phyloP scores from a whole-genome alignment of 2,797 vertebrate genomes.

The Sebastes kiyomatsui region DNA sequence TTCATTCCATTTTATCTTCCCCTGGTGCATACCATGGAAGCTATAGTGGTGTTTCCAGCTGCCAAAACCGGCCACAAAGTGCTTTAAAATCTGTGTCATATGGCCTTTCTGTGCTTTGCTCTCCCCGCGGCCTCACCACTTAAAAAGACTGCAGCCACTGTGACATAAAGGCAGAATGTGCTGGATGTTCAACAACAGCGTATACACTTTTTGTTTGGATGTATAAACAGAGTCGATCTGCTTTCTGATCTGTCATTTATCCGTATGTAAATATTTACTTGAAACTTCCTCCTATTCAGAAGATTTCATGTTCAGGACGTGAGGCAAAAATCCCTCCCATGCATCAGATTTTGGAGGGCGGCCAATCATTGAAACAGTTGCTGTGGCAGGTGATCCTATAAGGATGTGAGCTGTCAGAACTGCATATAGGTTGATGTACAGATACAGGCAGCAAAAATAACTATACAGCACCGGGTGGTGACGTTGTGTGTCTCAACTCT shows the following conservation, averaged over 20 bases:
- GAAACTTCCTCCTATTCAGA: slow-evolving; percentile 62
- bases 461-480: background rate
- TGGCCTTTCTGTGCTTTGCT: slow-evolving; percentile 48
- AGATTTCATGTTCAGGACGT: slow-evolving; percentile 32
- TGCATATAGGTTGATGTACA: background rate
- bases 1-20: slow-evolving; percentile 54
- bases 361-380: slow-evolving; percentile 40
- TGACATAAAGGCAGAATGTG: slow-evolving; percentile 19
- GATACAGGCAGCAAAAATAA: slow-evolving; percentile 24
- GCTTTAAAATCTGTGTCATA: slow-evolving; percentile 73
- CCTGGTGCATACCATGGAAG: slow-evolving; percentile 46
- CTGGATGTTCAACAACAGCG: slow-evolving; percentile 19
- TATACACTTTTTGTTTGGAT: slow-evolving; percentile 15
- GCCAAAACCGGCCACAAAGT: slow-evolving; percentile 68
- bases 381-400: slow-evolving; percentile 36
- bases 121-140: slow-evolving; percentile 35
- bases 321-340: slow-evolving; percentile 12
- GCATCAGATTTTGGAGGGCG: slow-evolving; percentile 20
- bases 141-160: slow-evolving; percentile 26
- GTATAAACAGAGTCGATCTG: slow-evolving; percentile 23
- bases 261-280: slow-evolving; percentile 60
- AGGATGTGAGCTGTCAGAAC: slow-evolving; percentile 17
- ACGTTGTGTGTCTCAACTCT: background rate
- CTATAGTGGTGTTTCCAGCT: slow-evolving; percentile 65
- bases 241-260: slow-evolving; percentile 55